Percentiles rank a stretch among this genome's conserved stretches.
Evolutionary conservation across 2,113 vertebrate species (phyloP).

Genomic region (Bambusicola thoracicus): DNA sequence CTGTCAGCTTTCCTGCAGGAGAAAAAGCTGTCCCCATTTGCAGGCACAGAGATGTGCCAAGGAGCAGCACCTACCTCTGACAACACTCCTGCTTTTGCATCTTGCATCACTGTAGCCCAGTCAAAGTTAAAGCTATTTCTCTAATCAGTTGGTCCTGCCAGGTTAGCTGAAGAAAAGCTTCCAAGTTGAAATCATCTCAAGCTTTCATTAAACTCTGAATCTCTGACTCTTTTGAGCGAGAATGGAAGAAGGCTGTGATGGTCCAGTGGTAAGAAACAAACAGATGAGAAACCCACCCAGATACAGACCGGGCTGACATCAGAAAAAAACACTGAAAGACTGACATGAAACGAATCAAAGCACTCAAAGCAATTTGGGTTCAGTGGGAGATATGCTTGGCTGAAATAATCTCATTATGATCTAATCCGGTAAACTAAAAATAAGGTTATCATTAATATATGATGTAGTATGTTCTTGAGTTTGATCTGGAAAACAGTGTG

Average conservation of each 20-base stretch:
- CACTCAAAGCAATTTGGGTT: neutral
- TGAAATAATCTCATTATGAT: slow-evolving; percentile 46
- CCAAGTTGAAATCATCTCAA: neutral
- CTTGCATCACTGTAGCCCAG: neutral
- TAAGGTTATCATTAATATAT: neutral
- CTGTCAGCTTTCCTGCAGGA: neutral
- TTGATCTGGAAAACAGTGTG: neutral
- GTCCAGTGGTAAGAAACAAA: neutral
- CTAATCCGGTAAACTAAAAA: slow-evolving; percentile 30
- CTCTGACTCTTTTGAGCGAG: neutral
- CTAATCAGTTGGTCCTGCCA: neutral
- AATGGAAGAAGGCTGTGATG: neutral
- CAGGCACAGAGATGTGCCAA: neutral
- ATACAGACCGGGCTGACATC: neutral
- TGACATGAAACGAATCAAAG: neutral
- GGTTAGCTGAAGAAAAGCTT: neutral
- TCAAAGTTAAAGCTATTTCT: neutral
- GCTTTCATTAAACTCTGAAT: neutral
- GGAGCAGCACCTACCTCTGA: neutral
- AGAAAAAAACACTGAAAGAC: neutral
- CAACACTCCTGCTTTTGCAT: neutral
- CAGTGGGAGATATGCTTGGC: slow-evolving; percentile 15
- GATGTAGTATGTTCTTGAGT: neutral
- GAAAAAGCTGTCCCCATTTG: neutral
- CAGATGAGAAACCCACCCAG: neutral